A percentile compares a stretch with the other conserved stretches of the same genome.
Conservation (phyloP, 2,797 vertebrate genomes). For the Falco rusticolus region DNA sequence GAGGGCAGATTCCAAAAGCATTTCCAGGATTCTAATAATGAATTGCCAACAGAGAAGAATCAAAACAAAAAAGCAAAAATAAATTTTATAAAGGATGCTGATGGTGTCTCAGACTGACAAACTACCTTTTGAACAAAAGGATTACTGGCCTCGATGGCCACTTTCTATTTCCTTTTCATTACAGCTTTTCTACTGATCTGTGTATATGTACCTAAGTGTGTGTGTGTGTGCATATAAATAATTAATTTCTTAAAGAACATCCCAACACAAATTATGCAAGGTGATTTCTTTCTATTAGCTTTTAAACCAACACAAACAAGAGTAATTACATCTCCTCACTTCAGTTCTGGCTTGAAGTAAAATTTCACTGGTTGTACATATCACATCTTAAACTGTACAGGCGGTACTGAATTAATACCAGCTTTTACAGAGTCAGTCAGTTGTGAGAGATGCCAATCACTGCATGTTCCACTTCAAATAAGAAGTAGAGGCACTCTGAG, state of each 20-base stretch:
- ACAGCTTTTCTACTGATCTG: background rate
- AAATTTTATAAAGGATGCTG: background rate
- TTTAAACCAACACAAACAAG: background rate
- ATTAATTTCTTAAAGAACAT: background rate
- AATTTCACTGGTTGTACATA: background rate
- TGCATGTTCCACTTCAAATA: background rate
- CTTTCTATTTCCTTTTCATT: background rate
- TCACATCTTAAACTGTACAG: background rate
- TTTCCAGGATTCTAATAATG: conserved; percentile 28
- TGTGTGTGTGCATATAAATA: background rate
- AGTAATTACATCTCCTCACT: background rate
- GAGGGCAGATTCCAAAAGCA: conserved; percentile 14
- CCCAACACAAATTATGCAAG: background rate
- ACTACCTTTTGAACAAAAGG: conserved; percentile 42
- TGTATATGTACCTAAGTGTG: background rate
- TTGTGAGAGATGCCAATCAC: background rate
- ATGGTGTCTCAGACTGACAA: conserved; percentile 30
- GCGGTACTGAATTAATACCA: background rate
- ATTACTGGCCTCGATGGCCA: background rate
- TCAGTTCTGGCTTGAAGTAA: background rate
- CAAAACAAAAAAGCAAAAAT: conserved; percentile 4
- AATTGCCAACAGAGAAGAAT: conserved; percentile 1
- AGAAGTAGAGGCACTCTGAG: background rate
- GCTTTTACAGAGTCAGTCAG: background rate
- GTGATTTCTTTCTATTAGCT: background rate